Evolutionary conservation across 2,113 vertebrate species (phyloP).

Genomic region (Apteryx owenii): DNA sequence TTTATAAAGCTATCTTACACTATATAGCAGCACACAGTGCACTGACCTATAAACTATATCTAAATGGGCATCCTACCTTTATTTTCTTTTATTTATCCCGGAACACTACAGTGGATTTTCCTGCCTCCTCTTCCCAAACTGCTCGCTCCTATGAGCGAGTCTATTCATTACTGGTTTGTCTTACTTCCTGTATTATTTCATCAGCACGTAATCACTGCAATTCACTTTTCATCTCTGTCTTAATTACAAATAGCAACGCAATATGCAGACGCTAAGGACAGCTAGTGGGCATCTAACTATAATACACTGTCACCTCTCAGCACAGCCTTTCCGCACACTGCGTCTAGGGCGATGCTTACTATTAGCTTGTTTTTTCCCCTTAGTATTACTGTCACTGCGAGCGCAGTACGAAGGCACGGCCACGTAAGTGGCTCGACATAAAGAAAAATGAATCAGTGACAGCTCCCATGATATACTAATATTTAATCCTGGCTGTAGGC

Average conservation of each 20-base stretch:
- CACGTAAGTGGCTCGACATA: conserved; percentile 57
- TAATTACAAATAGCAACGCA: conserved; percentile 70
- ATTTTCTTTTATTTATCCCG: conserved; percentile 33
- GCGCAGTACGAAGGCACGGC: conserved; percentile 17
- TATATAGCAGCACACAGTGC: not conserved
- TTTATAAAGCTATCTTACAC: not conserved
- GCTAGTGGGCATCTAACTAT: conserved; percentile 76
- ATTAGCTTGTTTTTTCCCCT: not conserved
- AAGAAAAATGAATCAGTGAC: conserved; percentile 62
- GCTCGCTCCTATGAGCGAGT: not conserved
- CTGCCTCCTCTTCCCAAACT: not conserved
- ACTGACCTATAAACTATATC: conserved; percentile 3
- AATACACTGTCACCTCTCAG: conserved; percentile 65
- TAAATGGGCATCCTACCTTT: conserved; percentile 21
- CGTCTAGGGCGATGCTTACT: conserved; percentile 12
- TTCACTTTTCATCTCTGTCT: conserved; percentile 64
- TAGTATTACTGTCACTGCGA: conserved; percentile 29
- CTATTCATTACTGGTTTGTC: not conserved
- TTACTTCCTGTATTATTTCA: not conserved
- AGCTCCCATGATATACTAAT: conserved; percentile 13
- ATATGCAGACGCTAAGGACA: conserved; percentile 75
- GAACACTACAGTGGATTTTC: not conserved
- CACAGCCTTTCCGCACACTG: conserved; percentile 22
- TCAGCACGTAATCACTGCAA: not conserved
- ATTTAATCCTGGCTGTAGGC: conserved; percentile 51